These are phyloP conservation scores for Neopipo cinnamomea DNA, from an alignment of 2,113 vertebrate genomes.

Conservation along the genomic window DNA sequence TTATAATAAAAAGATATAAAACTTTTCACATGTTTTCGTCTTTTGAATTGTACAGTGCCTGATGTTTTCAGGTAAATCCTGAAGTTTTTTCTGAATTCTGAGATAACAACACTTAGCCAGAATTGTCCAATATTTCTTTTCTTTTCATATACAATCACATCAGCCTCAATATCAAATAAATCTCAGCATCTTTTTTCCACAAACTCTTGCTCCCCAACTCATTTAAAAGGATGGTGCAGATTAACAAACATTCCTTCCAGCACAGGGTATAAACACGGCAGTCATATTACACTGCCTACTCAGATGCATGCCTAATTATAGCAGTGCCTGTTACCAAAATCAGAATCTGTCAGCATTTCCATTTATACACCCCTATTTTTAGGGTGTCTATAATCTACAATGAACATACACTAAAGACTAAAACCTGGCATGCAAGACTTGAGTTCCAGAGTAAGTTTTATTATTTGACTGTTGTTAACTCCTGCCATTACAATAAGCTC, in stretches of 20 bases:
- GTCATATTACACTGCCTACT: constrained; percentile 15
- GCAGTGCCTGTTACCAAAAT: neutral
- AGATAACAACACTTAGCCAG: neutral
- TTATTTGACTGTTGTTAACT: neutral
- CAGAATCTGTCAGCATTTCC: constrained; percentile 8
- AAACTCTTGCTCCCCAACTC: neutral
- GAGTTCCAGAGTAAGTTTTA: neutral
- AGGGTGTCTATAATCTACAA: neutral
- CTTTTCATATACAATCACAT: neutral
- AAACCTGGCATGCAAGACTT: neutral
- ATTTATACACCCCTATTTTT: constrained; percentile 34
- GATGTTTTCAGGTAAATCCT: neutral
- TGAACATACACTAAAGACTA: neutral
- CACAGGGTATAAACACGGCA: neutral
- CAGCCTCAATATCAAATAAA: constrained; percentile 18
- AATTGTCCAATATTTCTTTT: constrained; percentile 2
- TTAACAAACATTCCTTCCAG: constrained; percentile 44
- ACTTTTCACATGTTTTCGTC: neutral
- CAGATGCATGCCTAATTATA: constrained; percentile 44
- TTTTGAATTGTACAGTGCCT: neutral
- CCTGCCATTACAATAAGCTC: neutral
- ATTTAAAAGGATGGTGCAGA: constrained; percentile 28
- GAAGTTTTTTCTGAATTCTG: neutral
- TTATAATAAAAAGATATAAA: neutral
- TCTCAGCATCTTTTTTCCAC: neutral